Evolutionary conservation across 2,888 invertebrate genomes (phyloP).

Genomic region (Philereme vetulata): DNA sequence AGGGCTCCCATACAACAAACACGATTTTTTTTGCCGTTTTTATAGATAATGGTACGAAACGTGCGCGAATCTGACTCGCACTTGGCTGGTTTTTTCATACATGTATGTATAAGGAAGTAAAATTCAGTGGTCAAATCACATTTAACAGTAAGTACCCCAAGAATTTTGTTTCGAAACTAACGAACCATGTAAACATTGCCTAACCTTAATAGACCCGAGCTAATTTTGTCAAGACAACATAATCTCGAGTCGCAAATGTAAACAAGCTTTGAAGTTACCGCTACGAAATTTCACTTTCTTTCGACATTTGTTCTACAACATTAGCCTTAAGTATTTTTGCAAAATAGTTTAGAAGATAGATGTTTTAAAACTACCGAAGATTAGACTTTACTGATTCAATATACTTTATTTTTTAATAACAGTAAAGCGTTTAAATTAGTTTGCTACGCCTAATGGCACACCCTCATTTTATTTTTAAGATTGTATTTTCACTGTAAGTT

Average conservation of each 20-base stretch:
- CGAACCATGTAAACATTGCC: constrained; percentile 65
- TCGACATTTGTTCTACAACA: constrained; percentile 22
- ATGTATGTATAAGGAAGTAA: not conserved
- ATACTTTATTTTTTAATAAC: too few species aligned
- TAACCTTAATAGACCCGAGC: constrained; percentile 63
- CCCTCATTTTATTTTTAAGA: too few species aligned
- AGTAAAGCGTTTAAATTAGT: too few species aligned
- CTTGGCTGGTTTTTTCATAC: too few species aligned
- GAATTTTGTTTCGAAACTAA: constrained; percentile 61
- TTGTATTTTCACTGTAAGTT: too few species aligned
- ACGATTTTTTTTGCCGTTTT: too few species aligned
- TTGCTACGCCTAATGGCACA: too few species aligned
- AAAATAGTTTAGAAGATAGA: not conserved
- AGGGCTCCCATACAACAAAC: too few species aligned
- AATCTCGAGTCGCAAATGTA: constrained; percentile 63
- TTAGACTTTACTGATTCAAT: too few species aligned
- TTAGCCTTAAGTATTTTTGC: not conserved
- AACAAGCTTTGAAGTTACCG: constrained; percentile 71
- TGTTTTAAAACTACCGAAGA: not conserved
- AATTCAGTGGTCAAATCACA: constrained; percentile 18
- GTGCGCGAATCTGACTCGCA: too few species aligned
- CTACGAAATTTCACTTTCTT: constrained; percentile 62
- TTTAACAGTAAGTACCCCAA: constrained; percentile 32
- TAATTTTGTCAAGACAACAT: constrained; percentile 78
- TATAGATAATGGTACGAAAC: too few species aligned